These are phyloP conservation scores for Morelia viridis DNA, from an alignment of 2,797 vertebrate species.

Conservation along the genomic window DNA sequence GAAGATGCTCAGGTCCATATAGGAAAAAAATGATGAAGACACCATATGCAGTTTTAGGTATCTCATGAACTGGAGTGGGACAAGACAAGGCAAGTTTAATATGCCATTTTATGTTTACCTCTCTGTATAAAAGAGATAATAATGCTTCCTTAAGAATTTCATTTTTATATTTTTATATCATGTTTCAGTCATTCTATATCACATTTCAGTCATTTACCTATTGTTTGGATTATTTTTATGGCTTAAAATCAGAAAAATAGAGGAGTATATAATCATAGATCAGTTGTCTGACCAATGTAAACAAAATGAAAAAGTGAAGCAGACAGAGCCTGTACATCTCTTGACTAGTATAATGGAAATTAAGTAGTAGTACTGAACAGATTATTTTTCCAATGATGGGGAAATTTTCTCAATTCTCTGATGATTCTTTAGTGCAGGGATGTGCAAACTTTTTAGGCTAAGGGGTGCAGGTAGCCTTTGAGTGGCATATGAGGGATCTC, in stretches of 20 bases:
- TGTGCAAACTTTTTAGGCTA: not conserved
- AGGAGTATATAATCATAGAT: not conserved
- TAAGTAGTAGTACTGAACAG: not conserved
- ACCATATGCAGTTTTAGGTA: not conserved
- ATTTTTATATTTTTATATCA: not conserved
- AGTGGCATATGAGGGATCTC: not conserved
- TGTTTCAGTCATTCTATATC: not conserved
- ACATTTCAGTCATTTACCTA: not conserved
- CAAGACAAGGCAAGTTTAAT: not conserved
- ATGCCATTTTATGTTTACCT: not conserved
- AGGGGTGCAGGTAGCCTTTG: not conserved
- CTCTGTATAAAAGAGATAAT: not conserved
- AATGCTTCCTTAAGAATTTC: not conserved
- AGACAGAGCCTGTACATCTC: not conserved
- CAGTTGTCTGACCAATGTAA: not conserved
- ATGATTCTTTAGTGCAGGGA: not conserved
- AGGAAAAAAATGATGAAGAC: not conserved
- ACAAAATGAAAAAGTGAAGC: not conserved
- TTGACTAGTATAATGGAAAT: not conserved
- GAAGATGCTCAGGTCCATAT: not conserved
- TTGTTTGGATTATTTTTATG: not conserved
- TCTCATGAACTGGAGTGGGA: not conserved
- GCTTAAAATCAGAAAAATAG: not conserved
- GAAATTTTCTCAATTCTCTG: not conserved
- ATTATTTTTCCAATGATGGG: not conserved